Percentiles rank a stretch among this genome's conserved stretches.
Conservation (phyloP, 1,140 invertebrate species). For the Galendromus occidentalis region DNA sequence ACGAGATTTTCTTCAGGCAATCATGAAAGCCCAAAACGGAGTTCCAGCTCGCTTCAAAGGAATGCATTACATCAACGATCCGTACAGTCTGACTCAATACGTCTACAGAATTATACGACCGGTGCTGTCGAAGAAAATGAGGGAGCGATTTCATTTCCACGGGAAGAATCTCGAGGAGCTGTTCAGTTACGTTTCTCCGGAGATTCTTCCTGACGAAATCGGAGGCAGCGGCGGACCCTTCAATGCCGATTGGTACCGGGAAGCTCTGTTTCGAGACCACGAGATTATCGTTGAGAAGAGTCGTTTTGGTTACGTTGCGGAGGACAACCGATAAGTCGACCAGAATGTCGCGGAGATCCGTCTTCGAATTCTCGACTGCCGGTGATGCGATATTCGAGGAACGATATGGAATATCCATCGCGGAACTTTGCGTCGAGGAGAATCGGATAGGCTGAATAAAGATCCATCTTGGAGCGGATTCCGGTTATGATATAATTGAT, state of each 20-base stretch:
- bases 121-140: background rate
- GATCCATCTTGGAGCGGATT: too few species aligned
- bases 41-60: background rate
- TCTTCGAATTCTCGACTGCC: too few species aligned
- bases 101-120: background rate
- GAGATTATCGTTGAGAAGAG: background rate
- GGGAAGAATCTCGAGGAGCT: background rate
- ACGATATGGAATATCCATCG: too few species aligned
- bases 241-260: background rate
- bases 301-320: background rate
- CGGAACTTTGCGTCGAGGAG: too few species aligned
- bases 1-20: background rate
- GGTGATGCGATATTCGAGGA: too few species aligned
- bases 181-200: background rate
- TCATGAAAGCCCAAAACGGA: background rate
- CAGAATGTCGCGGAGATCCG: too few species aligned
- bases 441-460: too few species aligned
- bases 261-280: background rate
- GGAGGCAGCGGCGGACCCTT: background rate
- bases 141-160: background rate
- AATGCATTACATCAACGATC: constrained; percentile 4
- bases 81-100: background rate
- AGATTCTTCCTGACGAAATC: background rate
- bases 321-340: too few species aligned
- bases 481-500: too few species aligned